phyloP scores from a whole-genome alignment of 2,113 vertebrate genomes.

The Psittacus erithacus region DNA sequence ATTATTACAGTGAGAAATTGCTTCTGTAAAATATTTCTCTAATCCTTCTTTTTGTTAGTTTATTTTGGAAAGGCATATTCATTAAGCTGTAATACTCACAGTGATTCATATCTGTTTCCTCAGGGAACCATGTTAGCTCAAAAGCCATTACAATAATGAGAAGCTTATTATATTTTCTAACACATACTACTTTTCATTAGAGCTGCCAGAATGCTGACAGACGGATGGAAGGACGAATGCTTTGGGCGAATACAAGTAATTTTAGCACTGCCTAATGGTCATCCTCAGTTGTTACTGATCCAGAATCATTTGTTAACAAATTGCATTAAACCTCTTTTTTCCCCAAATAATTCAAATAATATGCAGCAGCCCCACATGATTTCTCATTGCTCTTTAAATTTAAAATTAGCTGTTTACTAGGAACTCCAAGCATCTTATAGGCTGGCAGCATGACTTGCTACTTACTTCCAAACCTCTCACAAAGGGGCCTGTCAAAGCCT shows the following conservation, averaged over 20 bases:
- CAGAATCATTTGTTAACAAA: background rate
- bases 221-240: background rate
- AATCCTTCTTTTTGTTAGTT: background rate
- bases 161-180: conserved; percentile 45
- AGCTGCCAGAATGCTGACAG: conserved; percentile 5
- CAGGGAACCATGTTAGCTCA: background rate
- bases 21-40: background rate
- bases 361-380: background rate
- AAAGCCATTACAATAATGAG: background rate
- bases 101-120: conserved; percentile 19
- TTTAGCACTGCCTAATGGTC: background rate
- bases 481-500: background rate
- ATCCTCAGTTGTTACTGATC: background rate
- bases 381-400: background rate
- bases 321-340: background rate
- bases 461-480: background rate
- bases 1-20: background rate
- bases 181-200: background rate
- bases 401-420: background rate
- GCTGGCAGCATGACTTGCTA: background rate
- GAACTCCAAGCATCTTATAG: background rate
- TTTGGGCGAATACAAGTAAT: background rate
- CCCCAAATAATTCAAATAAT: background rate
- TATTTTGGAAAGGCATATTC: conserved; percentile 35
- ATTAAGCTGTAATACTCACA: background rate